These are phyloP conservation scores for Synanthedon myopaeformis DNA, from an alignment of 2,888 invertebrate genomes.

Conservation along the genomic window DNA sequence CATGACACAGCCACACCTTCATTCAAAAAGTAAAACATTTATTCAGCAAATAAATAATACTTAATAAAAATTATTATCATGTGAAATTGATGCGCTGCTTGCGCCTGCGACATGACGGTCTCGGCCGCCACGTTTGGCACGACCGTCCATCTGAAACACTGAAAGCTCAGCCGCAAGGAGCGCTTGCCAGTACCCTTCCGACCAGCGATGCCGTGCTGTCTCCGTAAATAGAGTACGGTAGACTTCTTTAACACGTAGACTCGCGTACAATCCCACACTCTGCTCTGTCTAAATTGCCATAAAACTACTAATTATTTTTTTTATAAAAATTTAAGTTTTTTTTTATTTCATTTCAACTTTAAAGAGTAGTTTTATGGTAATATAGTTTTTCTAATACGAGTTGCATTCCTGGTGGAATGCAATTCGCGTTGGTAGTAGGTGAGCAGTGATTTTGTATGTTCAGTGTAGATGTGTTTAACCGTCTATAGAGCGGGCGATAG, in stretches of 20 bases:
- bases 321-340: slow-evolving; percentile 1
- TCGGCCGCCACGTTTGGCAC: slow-evolving; percentile 33
- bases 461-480: slow-evolving; percentile 50
- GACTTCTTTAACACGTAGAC: slow-evolving; percentile 37
- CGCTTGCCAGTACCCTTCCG: slow-evolving; percentile 53
- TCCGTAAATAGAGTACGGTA: slow-evolving; percentile 70
- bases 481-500: slow-evolving; percentile 55
- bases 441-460: slow-evolving; percentile 20
- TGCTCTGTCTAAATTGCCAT: slow-evolving; percentile 15
- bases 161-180: slow-evolving; percentile 45
- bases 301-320: slow-evolving; percentile 10
- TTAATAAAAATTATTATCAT: too few relatives aligned
- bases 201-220: slow-evolving; percentile 72
- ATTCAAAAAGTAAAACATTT: too few relatives aligned
- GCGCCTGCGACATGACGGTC: not conserved
- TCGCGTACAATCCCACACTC: slow-evolving; percentile 27
- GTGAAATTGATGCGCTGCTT: not conserved
- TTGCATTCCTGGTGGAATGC: slow-evolving; percentile 46
- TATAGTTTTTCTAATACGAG: slow-evolving; percentile 29
- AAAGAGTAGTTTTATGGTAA: slow-evolving; percentile 34
- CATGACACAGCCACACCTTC: too few relatives aligned
- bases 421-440: slow-evolving; percentile 24
- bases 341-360: slow-evolving; percentile 2
- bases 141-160: slow-evolving; percentile 44
- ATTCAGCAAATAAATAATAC: too few relatives aligned